Conservation (phyloP, 2,113 vertebrate species). For the Gobiocypris rarus region DNA sequence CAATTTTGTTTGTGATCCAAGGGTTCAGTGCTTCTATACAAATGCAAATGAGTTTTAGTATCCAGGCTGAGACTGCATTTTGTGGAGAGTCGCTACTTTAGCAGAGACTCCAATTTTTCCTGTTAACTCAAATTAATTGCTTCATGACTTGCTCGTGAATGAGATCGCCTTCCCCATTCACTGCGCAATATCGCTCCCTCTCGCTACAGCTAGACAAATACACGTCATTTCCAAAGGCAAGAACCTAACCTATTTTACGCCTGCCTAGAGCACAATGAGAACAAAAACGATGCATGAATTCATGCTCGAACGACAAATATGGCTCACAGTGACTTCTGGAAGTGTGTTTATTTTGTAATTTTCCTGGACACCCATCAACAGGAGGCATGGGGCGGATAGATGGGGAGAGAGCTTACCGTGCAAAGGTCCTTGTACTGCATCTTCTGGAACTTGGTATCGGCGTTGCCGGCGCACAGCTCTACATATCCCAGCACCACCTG, state of each 20-base stretch:
- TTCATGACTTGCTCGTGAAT: conserved; percentile 42
- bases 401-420: conserved; percentile 77
- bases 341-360: neutral
- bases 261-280: conserved; percentile 43
- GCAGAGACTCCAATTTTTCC: conserved; percentile 37
- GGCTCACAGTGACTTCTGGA: neutral
- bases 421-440: conserved; percentile 98
- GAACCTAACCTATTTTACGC: conserved; percentile 47
- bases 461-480: conserved; percentile 94
- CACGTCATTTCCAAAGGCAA: conserved; percentile 29
- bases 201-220: conserved; percentile 41
- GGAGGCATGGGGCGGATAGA: neutral
- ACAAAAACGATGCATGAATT: neutral
- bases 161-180: conserved; percentile 18
- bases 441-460: conserved; percentile 99
- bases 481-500: conserved; percentile 98
- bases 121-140: conserved; percentile 63
- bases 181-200: neutral
- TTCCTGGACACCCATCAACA: neutral
- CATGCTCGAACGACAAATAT: neutral
- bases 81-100: neutral
- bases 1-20: conserved; percentile 48
- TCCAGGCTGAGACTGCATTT: conserved; percentile 9
- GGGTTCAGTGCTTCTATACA: conserved; percentile 41
- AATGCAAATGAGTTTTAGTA: conserved; percentile 52